phyloP scores from a whole-genome alignment of 1,140 invertebrate genomes.

The Eueides isabella region DNA sequence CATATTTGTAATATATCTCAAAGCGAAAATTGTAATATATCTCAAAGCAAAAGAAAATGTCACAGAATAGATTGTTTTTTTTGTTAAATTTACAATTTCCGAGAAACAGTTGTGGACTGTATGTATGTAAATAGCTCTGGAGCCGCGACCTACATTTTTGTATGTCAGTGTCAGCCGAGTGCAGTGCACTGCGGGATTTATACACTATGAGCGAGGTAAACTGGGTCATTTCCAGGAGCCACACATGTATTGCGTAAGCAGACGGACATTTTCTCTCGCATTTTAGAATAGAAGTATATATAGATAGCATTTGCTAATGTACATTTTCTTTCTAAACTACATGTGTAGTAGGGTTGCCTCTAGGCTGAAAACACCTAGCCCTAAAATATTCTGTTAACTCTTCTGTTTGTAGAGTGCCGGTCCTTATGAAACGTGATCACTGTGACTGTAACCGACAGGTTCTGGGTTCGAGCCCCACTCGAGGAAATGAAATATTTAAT shows the following conservation, averaged over 20 bases:
- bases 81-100: background rate
- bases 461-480: too few relatives aligned
- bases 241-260: background rate
- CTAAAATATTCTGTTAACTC: too few relatives aligned
- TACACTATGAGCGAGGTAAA: background rate
- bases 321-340: too few relatives aligned
- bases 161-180: constrained; percentile 20
- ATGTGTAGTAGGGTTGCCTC: too few relatives aligned
- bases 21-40: too few relatives aligned
- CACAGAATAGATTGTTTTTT: background rate
- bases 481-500: too few relatives aligned
- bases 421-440: too few relatives aligned
- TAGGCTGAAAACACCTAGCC: too few relatives aligned
- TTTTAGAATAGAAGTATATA: background rate
- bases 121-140: background rate
- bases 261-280: background rate
- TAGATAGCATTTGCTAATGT: background rate
- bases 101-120: background rate
- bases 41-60: too few relatives aligned
- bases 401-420: too few relatives aligned
- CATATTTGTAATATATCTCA: too few relatives aligned
- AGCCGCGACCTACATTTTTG: constrained; percentile 17
- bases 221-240: constrained; percentile 6
- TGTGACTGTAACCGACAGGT: too few relatives aligned
- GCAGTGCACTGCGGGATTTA: constrained; percentile 11